Evolutionary conservation across 2,113 vertebrate species (phyloP).

Genomic region (Tragelaphus scriptus): DNA sequence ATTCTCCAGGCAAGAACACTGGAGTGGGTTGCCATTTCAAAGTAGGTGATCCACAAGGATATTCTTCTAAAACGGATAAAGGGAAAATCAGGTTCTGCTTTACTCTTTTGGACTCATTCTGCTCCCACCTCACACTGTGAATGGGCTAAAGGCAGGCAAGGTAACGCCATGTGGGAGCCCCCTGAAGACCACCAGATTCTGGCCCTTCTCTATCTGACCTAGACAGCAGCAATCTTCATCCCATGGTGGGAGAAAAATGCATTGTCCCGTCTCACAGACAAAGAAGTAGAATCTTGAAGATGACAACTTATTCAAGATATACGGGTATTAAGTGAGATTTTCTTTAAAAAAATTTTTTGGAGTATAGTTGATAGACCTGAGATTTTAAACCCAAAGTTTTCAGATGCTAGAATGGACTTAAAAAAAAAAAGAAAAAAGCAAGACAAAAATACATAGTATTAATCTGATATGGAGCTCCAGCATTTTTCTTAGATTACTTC

Average conservation of each 20-base stretch:
- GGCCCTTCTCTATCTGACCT: background rate
- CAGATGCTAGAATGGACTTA: background rate
- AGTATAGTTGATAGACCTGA: background rate
- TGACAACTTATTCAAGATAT: background rate
- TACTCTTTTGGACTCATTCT: background rate
- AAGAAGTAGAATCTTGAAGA: background rate
- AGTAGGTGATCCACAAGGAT: background rate
- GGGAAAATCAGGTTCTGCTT: background rate
- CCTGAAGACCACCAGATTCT: background rate
- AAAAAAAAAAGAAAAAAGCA: background rate
- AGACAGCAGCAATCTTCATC: background rate
- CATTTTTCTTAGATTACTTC: background rate
- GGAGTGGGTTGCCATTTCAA: background rate
- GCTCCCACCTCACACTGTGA: too few relatives aligned
- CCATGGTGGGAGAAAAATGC: background rate
- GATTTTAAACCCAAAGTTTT: background rate
- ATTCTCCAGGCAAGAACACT: too few relatives aligned
- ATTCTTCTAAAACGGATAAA: background rate
- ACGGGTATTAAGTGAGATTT: background rate
- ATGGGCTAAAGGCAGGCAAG: background rate
- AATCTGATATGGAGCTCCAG: background rate
- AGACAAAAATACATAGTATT: background rate
- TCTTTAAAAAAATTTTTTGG: background rate
- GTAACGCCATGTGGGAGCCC: background rate
- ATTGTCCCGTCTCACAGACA: background rate